Evolutionary conservation across 2,888 invertebrate genomes (phyloP), one percentile per base, ranked within the genome.

Genomic region (Megastigmus dorsalis): DNA sequence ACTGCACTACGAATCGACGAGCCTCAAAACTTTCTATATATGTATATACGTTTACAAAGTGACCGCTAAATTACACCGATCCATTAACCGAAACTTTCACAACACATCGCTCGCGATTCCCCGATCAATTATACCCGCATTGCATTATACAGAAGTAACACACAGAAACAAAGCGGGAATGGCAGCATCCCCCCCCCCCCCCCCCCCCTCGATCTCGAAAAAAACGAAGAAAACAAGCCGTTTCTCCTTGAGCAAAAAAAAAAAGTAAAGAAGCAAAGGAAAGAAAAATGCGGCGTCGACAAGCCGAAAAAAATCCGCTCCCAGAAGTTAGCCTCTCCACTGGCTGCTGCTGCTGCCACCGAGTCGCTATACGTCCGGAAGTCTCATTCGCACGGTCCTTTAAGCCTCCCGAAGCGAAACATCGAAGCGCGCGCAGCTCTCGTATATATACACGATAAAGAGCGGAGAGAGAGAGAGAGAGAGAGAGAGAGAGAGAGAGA

Each of bases 331-430:
- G n/a, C n/a, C 43, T 23, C 43, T 57, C 43, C 54, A 28, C 41
- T n/a, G 30, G 33, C 36, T n/a, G n/a, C n/a, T n/a, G n/a, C n/a
- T n/a, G n/a, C n/a, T n/a, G n/a, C n/a, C n/a, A n/a, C n/a, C n/a
- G n/a, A n/a, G n/a, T n/a, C n/a, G n/a, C n/a, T n/a, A n/a, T n/a
- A n/a, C 70, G 65, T 73, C 76, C 76, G 76, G 76, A 76, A 76
- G 76, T 76, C 76, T 65, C 69, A 76, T 76, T 76, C 76, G 76
- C 76, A 76, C 76, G 76, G 73, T 76, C 73, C 66, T 55, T 66
- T 33, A 66, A 55, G 45, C 15, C 45, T 18, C 30, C 50, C 26
- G 23, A 13, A 45, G n/a, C n/a, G 66, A 6, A 65, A 75, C 70
- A 69, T 48, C 55, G 69, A 70, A 66, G 75, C 72, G 54, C 68